phyloP scores from a whole-genome alignment of 2,888 invertebrate species.

The Geophilus truncorum region DNA sequence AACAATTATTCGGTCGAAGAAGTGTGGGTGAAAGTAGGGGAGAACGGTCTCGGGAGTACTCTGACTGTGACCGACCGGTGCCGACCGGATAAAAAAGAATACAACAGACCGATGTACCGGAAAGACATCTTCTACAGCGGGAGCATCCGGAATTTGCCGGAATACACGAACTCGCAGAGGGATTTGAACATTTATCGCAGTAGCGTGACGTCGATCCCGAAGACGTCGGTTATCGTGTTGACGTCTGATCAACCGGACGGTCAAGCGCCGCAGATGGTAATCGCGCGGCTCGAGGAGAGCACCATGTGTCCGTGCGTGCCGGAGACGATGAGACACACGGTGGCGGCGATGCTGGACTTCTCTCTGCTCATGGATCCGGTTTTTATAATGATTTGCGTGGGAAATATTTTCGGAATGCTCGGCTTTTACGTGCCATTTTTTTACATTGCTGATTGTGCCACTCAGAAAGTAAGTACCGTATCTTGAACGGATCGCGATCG shows the following conservation, averaged over 20 bases:
- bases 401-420: constrained; percentile 95
- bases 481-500: too few species aligned
- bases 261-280: constrained; percentile 28
- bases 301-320: constrained; percentile 44
- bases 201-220: constrained; percentile 81
- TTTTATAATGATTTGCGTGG: constrained; percentile 85
- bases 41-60: constrained; percentile 32
- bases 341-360: constrained; percentile 86
- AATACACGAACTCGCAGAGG: constrained; percentile 81
- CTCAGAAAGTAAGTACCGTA: constrained; percentile 52
- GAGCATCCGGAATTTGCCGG: constrained; percentile 85
- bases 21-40: constrained; percentile 41
- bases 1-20: constrained; percentile 54
- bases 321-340: constrained; percentile 47
- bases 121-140: constrained; percentile 98
- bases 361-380: constrained; percentile 80
- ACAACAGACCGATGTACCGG: constrained; percentile 83
- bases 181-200: constrained; percentile 84
- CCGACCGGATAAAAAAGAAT: constrained; percentile 57
- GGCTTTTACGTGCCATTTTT: constrained; percentile 96
- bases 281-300: constrained; percentile 36
- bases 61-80: constrained; percentile 32
- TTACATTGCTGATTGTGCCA: constrained; percentile 80
- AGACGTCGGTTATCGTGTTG: constrained; percentile 43
- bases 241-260: constrained; percentile 31